Evolutionary conservation across 2,888 invertebrate genomes (phyloP).

Genomic region (Tetrapedia diversipes): DNA sequence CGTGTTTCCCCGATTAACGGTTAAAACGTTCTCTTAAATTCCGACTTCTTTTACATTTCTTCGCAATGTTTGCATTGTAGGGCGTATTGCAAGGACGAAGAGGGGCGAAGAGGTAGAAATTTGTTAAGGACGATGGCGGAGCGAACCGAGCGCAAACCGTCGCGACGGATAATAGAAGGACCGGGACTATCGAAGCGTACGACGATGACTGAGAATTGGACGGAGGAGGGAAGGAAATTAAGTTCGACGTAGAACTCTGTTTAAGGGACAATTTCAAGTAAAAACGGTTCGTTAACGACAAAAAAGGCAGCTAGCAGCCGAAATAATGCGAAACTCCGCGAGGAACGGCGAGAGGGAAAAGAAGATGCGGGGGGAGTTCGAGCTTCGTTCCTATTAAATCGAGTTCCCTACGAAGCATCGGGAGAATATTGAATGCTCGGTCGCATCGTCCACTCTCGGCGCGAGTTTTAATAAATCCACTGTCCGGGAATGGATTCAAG

Average conservation of each 20-base stretch:
- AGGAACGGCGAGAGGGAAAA: neutral
- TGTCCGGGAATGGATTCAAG: slow-evolving; percentile 15
- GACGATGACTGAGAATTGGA: slow-evolving; percentile 8
- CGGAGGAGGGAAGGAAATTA: slow-evolving; percentile 13
- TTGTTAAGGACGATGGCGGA: neutral
- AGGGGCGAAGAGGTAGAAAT: neutral
- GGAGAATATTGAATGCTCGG: slow-evolving; percentile 72
- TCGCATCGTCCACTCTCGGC: slow-evolving; percentile 68
- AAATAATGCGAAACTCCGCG: slow-evolving; percentile 56
- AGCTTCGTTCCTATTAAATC: slow-evolving; percentile 59
- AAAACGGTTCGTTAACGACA: slow-evolving; percentile 59
- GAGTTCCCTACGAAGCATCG: slow-evolving; percentile 54
- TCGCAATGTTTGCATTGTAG: too few relatives aligned
- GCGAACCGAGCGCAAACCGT: neutral
- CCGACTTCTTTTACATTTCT: too few relatives aligned
- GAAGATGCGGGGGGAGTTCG: slow-evolving; percentile 27
- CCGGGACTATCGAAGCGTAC: neutral
- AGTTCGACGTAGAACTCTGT: slow-evolving; percentile 17
- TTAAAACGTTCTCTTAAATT: slow-evolving; percentile 2
- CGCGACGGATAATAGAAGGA: slow-evolving; percentile 6
- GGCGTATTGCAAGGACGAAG: neutral
- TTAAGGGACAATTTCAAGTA: slow-evolving; percentile 40
- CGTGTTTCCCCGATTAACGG: neutral
- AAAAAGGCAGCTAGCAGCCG: slow-evolving; percentile 40
- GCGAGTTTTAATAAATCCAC: slow-evolving; percentile 76